phyloP scores from a whole-genome alignment of 2,888 invertebrate species.

The Isotomurus palustris region DNA sequence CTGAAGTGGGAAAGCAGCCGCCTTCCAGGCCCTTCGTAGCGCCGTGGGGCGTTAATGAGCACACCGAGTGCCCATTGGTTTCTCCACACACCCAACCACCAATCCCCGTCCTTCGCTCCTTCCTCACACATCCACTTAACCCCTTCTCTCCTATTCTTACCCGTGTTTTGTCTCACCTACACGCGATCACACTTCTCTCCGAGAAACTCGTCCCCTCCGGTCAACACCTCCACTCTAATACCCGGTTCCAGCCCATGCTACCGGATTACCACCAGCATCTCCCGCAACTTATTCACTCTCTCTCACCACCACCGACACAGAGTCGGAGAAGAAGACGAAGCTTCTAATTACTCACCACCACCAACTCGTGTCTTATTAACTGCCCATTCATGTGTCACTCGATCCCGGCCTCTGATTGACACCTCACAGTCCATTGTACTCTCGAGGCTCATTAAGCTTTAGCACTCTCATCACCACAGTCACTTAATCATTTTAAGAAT shows the following conservation, averaged over 20 bases:
- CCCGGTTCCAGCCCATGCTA: too few relatives aligned
- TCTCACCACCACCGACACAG: slow-evolving; percentile 14
- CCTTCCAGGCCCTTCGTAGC: slow-evolving; percentile 47
- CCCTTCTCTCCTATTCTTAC: slow-evolving; percentile 12
- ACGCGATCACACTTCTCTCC: slow-evolving; percentile 42
- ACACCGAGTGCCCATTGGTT: slow-evolving; percentile 46
- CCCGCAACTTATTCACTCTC: slow-evolving; percentile 5
- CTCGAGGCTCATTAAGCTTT: too few relatives aligned
- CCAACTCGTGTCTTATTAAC: too few relatives aligned
- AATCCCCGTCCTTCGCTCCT: slow-evolving; percentile 30
- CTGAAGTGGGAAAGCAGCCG: slow-evolving; percentile 47
- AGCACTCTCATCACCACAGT: too few relatives aligned
- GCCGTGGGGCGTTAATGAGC: slow-evolving; percentile 47
- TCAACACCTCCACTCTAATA: slow-evolving; percentile 36
- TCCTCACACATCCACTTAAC: slow-evolving; percentile 6
- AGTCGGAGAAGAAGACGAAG: background rate
- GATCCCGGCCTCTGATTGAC: too few relatives aligned
- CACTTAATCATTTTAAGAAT: too few relatives aligned
- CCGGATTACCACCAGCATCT: slow-evolving; percentile 21
- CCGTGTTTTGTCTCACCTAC: slow-evolving; percentile 14
- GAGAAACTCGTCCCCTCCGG: slow-evolving; percentile 40
- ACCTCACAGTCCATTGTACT: too few relatives aligned
- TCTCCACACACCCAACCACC: slow-evolving; percentile 41
- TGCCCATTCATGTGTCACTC: too few relatives aligned
- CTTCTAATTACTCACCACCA: slow-evolving; percentile 7